Evolutionary conservation across 1,140 invertebrate species (phyloP), one percentile per base, ranked within the genome.

Genomic region (Ceratina australensis): DNA sequence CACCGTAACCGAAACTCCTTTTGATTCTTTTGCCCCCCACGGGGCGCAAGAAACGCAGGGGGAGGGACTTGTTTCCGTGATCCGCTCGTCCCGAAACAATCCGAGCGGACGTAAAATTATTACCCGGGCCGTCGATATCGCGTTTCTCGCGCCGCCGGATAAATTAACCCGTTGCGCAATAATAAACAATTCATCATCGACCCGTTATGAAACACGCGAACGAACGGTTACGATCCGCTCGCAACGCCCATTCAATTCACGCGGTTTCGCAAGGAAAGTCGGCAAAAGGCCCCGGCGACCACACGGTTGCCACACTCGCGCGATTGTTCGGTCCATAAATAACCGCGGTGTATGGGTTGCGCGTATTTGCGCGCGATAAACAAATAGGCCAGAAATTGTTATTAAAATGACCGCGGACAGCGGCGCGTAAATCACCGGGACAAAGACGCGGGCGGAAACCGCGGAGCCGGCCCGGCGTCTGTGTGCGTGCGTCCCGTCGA

Each of bases 111-210:
- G 20, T 28, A n/a, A 28, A 54, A 28, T n/a, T 68, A 47, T 59
- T 26, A 71, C 4, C 42, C 12, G 16, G 15, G 3, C 16, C 10
- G 47, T 59, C 33, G 33, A 71, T 47, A 47, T 18, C 54, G 2
- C 26, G n/a, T 24, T 47, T 24, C 28, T 24, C 33, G 54, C 16
- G 15, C 28, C 8, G 26, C 16, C 28, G 7, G 16, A 71, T 71
- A 49, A 57, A 71, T 59, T 71, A 71, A 71, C 22, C 26, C 54
- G 15, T 59, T 13, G 54, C 54, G 20, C 68, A 26, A 71, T 59
- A 57, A 59, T 59, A 72, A 74, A 74, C 72, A 28, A 74, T 74
- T 74, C 52, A 67, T 74, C 63, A 57, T 74, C 47, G 15, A 12
- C 22, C 22, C 0, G 50, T 66, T 66, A 47, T 49, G 61, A 56